Evolutionary conservation across 2,113 vertebrate species (phyloP).

Genomic region (Phylloscopus trochilus): DNA sequence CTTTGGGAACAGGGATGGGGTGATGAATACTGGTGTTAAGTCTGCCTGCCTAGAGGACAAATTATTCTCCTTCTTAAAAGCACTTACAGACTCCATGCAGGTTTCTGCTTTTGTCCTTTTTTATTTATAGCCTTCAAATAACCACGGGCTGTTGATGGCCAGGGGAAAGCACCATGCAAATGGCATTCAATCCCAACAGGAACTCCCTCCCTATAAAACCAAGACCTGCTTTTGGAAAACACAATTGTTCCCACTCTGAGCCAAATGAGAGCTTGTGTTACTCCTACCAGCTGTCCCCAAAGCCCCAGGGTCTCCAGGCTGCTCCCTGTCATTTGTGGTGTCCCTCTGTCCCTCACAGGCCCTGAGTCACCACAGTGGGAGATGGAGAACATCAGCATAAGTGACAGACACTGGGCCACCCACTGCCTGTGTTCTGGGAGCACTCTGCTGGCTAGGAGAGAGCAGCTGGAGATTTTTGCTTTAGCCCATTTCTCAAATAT

Average conservation of each 20-base stretch:
- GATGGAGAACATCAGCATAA: background rate
- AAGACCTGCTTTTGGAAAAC: slow-evolving; percentile 10
- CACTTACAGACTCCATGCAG: slow-evolving; percentile 15
- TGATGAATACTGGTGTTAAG: background rate
- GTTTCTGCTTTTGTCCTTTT: slow-evolving; percentile 32
- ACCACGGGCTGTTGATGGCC: background rate
- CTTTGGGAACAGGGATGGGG: background rate
- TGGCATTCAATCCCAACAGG: slow-evolving; percentile 12
- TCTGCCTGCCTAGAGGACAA: background rate
- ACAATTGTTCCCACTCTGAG: background rate
- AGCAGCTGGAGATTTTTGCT: slow-evolving; percentile 46
- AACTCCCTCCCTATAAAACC: background rate
- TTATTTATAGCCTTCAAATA: slow-evolving; percentile 55
- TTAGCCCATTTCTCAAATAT: slow-evolving; percentile 23
- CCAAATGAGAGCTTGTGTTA: slow-evolving; percentile 30
- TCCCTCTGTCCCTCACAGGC: background rate
- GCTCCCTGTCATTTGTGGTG: background rate
- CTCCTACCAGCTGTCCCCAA: background rate
- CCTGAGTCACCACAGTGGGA: background rate
- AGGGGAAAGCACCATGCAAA: slow-evolving; percentile 4
- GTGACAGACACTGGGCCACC: slow-evolving; percentile 34
- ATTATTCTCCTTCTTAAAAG: background rate
- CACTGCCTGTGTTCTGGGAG: slow-evolving; percentile 24
- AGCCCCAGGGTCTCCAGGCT: background rate
- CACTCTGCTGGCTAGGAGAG: background rate